phyloP scores from a whole-genome alignment of 2,797 vertebrate genomes.

The Peromyscus melanophrys region DNA sequence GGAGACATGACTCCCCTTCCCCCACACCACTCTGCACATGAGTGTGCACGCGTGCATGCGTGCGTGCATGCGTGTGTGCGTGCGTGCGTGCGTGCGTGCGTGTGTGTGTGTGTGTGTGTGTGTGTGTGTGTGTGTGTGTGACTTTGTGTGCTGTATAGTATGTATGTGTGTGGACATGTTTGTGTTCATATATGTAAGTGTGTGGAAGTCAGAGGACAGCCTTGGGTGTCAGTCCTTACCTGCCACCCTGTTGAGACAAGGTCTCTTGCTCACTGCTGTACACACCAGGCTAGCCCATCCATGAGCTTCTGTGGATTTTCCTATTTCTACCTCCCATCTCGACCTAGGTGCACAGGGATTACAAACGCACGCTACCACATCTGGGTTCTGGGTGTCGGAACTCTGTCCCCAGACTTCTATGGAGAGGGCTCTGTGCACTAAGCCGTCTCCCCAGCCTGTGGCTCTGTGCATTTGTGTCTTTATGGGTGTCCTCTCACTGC shows the following conservation, averaged over 20 bases:
- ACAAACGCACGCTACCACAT: background rate
- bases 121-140: background rate
- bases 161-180: background rate
- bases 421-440: no score
- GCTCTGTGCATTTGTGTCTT: background rate
- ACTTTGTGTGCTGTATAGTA: background rate
- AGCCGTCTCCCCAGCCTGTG: background rate
- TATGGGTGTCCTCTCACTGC: background rate
- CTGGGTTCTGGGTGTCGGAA: background rate
- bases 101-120: background rate
- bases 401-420: background rate
- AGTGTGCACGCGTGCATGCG: background rate
- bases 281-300: background rate
- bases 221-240: background rate
- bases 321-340: background rate
- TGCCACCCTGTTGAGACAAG: background rate
- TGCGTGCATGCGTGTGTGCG: background rate
- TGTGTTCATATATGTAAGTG: background rate
- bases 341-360: background rate
- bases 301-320: background rate
- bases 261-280: background rate
- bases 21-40: no score
- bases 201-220: background rate
- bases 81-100: background rate
- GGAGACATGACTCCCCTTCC: fast-evolving